Conservation (phyloP, 64 coral and sea anemone species). For the Montipora capricornis region DNA sequence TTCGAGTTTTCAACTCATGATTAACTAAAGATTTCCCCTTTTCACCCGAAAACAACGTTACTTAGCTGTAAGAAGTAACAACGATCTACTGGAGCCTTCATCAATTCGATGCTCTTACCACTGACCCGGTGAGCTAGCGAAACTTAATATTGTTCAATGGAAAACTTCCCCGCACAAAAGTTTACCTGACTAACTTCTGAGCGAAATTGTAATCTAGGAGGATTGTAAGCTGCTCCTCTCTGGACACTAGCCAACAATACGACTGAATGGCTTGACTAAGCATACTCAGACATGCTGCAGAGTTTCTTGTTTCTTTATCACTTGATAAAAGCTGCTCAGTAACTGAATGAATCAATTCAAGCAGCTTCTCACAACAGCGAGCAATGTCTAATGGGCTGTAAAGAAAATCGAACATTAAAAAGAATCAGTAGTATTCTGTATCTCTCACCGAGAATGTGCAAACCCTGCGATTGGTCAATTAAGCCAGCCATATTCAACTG, state of each 20-base stretch:
- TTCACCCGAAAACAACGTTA: no score
- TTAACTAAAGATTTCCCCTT: no score
- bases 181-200: constrained; percentile 32
- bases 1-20: no score
- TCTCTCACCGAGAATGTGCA: no score
- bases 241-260: constrained; percentile 9
- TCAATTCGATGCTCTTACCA: no score
- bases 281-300: constrained; percentile 10
- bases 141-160: no score
- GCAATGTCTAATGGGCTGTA: constrained; percentile 25
- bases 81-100: not conserved
- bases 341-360: not conserved
- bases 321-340: not conserved
- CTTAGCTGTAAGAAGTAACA: not conserved
- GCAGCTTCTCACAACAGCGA: constrained; percentile 5
- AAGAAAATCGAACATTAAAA: not conserved
- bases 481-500: no score
- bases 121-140: no score
- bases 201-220: constrained; percentile 15
- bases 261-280: constrained; percentile 54
- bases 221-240: not conserved
- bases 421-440: no score
- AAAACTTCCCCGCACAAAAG: not conserved
- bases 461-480: no score
- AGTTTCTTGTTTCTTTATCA: not conserved